A percentile compares a stretch with the other conserved stretches of the same genome.
phyloP scores from a whole-genome alignment of 2,888 invertebrate genomes.

The Fabriciana adippe region DNA sequence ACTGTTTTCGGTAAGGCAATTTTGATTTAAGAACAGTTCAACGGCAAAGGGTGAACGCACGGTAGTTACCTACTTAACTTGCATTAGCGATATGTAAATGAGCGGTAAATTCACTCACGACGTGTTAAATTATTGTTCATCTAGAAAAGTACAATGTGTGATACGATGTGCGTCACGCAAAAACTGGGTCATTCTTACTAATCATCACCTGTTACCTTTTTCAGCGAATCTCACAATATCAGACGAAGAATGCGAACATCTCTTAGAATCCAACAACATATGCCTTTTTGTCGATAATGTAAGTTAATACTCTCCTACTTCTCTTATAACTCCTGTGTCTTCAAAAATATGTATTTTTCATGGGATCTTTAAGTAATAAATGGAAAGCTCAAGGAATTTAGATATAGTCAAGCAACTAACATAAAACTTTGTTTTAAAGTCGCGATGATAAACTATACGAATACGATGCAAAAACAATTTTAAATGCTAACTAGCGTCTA shows the following conservation, averaged over 20 bases:
- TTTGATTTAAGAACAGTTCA: slow-evolving; percentile 2
- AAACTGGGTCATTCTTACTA: not conserved
- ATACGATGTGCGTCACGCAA: slow-evolving; percentile 7
- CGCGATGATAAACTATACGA: not conserved
- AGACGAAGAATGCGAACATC: slow-evolving; percentile 73
- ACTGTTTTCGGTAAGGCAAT: not conserved
- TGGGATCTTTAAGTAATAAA: no score
- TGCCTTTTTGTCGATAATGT: slow-evolving; percentile 77
- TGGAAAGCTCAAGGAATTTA: no score
- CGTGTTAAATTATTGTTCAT: slow-evolving; percentile 37
- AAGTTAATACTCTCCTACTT: slow-evolving; percentile 45
- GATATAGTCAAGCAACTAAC: no score
- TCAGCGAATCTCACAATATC: slow-evolving; percentile 70
- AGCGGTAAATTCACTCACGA: slow-evolving; percentile 34
- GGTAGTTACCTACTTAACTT: slow-evolving; percentile 28
- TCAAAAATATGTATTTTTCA: not conserved
- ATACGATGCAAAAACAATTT: not conserved
- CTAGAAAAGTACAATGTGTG: slow-evolving; percentile 16
- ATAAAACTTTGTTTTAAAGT: no score
- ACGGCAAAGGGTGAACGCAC: slow-evolving; percentile 25
- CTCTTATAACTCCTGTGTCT: not conserved
- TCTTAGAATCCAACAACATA: slow-evolving; percentile 69
- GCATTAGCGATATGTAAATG: slow-evolving; percentile 31
- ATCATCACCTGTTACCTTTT: slow-evolving; percentile 24
- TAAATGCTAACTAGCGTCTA: not conserved